These are phyloP conservation scores for Hylaea fasciaria DNA, from an alignment of 2,888 invertebrate genomes.

Conservation along the genomic window DNA sequence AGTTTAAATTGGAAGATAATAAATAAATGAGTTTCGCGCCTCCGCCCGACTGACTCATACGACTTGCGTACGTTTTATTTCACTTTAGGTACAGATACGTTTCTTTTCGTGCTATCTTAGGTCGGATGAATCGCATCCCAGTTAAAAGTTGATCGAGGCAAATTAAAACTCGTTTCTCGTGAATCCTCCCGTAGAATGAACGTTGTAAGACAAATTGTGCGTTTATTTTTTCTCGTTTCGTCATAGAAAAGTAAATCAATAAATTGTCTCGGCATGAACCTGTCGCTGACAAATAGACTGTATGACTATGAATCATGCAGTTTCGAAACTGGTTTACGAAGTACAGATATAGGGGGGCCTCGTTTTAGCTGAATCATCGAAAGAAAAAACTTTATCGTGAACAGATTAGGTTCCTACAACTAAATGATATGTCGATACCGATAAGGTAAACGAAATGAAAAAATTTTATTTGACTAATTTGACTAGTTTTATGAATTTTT, in stretches of 20 bases:
- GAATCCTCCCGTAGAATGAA: constrained; percentile 21
- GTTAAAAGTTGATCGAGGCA: constrained; percentile 28
- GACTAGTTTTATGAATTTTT: too few relatives aligned
- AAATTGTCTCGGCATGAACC: constrained; percentile 47
- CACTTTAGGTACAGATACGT: constrained; percentile 54
- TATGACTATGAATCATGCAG: constrained; percentile 40
- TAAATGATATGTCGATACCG: neutral
- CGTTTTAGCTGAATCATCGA: constrained; percentile 46
- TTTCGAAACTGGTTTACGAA: constrained; percentile 61
- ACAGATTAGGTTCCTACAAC: constrained; percentile 22
- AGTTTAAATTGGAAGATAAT: constrained; percentile 69
- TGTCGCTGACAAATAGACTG: constrained; percentile 50
- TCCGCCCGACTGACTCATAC: constrained; percentile 62
- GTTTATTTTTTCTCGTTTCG: constrained; percentile 35
- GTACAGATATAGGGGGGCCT: constrained; percentile 53
- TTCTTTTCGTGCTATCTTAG: constrained; percentile 51
- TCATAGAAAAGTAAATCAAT: constrained; percentile 18
- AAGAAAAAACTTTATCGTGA: constrained; percentile 24
- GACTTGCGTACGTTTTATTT: constrained; percentile 53
- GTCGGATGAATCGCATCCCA: constrained; percentile 50
- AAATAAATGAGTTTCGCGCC: constrained; percentile 57
- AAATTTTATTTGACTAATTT: too few relatives aligned
- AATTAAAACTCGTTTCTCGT: constrained; percentile 37
- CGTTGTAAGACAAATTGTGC: constrained; percentile 30
- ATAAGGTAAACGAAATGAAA: too few relatives aligned